Evolutionary conservation across 2,113 vertebrate genomes (phyloP), one percentile per base, ranked within the genome.

Genomic region (Ptilorrhoa leucosticta): DNA sequence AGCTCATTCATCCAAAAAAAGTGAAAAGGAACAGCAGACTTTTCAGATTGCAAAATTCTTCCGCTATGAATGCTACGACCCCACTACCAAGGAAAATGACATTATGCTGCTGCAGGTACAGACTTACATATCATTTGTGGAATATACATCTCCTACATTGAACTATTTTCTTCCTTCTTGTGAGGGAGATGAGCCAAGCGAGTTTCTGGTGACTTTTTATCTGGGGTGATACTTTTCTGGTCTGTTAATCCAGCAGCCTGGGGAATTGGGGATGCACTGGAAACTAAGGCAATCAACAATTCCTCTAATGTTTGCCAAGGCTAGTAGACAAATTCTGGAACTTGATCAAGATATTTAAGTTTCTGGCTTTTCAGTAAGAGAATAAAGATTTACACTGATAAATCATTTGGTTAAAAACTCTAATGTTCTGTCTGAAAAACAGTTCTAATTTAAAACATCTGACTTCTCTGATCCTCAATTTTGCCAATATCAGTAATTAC

Each of bases 101-200:
- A 80, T 98, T 48, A 96, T 97, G 93, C 97, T 98, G 77, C 24
- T 98, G 39, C 48, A 97, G 98, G 98, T 98, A 98, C 3, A 56
- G 35, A 75, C 8, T 42, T 64, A 78, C 11, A 14, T 5, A 48
- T 58, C 42, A 48, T 2, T 56, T 64, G 28, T 2, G 5, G 22
- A 73, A 83, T 61, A 71, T 20, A 13, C 7, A 33, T 48, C 37
- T 61, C 8, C 40, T 42, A 15, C 1, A 2, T 6, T 35, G 10
- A 35, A 37, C 3, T 18, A 10, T 33, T 47, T 88, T 90, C 21
- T 63, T 87, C 27, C 19, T 64, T 61, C 39, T 83, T 58, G 6
- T 51, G 9, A 45, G 16, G 33, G 9, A 70, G 6, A n/a, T n/a
- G 17, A 79, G 27, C 15, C 44, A 72, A 48, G 15, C 8, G 33